These are phyloP conservation scores for Muntiacus muntjak DNA, from an alignment of 2,113 vertebrate species.

Conservation along the genomic window DNA sequence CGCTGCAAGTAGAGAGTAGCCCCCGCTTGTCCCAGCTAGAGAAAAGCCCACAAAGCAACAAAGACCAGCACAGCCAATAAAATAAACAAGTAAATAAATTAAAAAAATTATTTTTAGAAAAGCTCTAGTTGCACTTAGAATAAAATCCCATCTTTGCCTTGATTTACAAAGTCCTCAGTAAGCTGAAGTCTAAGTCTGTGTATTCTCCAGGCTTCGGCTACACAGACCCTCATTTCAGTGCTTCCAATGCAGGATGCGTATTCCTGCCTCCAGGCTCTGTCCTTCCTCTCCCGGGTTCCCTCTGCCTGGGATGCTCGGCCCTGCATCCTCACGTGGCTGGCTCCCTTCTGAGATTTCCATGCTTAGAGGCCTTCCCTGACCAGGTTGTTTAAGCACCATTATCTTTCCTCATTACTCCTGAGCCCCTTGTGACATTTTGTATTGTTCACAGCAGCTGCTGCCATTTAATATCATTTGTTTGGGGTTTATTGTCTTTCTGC, in stretches of 20 bases:
- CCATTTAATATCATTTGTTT: background rate
- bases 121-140: background rate
- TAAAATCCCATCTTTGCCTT: background rate
- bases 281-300: background rate
- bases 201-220: background rate
- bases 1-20: background rate
- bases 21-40: background rate
- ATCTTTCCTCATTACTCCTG: background rate
- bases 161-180: background rate
- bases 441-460: background rate
- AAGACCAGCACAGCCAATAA: background rate
- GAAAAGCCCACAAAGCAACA: background rate
- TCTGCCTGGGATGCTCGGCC: background rate
- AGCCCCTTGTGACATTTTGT: background rate
- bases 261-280: fast-evolving
- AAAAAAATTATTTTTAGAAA: background rate
- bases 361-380: background rate
- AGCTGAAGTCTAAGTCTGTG: background rate
- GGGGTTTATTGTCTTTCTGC: background rate
- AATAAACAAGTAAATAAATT: background rate
- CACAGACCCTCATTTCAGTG: no score
- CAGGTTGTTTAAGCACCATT: background rate
- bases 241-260: background rate
- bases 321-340: background rate
- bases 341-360: background rate